phyloP scores from a whole-genome alignment of 1,140 invertebrate species.

The Caenorhabditis remanei region DNA sequence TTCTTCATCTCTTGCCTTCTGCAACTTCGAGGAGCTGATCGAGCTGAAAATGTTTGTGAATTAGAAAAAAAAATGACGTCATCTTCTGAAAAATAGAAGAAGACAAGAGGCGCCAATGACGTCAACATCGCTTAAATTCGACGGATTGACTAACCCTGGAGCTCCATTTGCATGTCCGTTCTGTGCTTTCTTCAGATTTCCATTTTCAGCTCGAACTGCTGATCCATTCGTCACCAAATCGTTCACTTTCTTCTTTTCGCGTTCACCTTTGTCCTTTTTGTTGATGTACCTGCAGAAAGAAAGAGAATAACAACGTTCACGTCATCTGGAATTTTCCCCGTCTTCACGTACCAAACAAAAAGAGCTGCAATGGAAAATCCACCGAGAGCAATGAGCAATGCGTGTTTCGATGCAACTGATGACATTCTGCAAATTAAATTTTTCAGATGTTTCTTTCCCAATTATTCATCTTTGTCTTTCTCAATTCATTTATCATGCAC shows the following conservation, averaged over 20 bases:
- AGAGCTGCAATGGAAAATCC: conserved; percentile 62
- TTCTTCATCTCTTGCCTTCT: not conserved
- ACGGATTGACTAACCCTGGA: too few species aligned
- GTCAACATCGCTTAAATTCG: not conserved
- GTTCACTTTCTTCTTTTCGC: not conserved
- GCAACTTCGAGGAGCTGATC: not conserved
- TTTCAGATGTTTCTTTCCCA: not conserved
- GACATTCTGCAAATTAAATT: conserved; percentile 53
- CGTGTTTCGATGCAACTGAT: conserved; percentile 51
- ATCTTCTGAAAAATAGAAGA: not conserved
- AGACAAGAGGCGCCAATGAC: not conserved
- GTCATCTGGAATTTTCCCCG: too few species aligned
- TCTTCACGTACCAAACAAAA: conserved; percentile 55
- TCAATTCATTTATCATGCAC: too few species aligned
- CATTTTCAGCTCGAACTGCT: conserved; percentile 4
- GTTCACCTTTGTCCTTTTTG: conserved; percentile 4
- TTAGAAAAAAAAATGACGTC: not conserved
- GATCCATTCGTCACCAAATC: conserved; percentile 1
- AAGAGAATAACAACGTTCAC: not conserved
- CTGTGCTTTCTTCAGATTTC: not conserved
- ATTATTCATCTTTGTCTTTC: too few species aligned
- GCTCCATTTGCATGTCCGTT: conserved; percentile 28
- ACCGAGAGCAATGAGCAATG: conserved; percentile 56
- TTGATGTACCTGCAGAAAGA: conserved; percentile 30
- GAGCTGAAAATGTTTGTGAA: not conserved